These are phyloP conservation scores for Plodia interpunctella DNA, from an alignment of 1,140 invertebrate genomes.

Conservation along the genomic window DNA sequence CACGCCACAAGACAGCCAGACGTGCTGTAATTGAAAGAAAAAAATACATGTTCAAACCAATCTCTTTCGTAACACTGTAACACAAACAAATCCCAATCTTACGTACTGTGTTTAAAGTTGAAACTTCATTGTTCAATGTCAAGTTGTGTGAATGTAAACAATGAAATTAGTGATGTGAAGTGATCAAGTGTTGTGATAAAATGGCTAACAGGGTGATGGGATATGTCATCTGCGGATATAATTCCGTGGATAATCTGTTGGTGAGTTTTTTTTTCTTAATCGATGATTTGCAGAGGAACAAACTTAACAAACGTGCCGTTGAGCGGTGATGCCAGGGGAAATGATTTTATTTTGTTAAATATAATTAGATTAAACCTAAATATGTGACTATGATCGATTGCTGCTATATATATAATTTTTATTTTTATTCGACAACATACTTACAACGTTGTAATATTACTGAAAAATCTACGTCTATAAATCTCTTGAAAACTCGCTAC, in stretches of 20 bases:
- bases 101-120: not conserved
- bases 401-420: no score
- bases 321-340: no score
- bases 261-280: constrained; percentile 36
- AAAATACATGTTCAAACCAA: not conserved
- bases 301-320: no score
- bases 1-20: not conserved
- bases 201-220: constrained; percentile 70
- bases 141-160: not conserved
- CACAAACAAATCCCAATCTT: not conserved
- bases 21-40: not conserved
- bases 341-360: no score
- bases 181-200: constrained; percentile 25
- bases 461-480: no score
- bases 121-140: not conserved
- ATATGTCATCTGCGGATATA: constrained; percentile 71
- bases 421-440: no score
- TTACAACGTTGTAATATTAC: no score
- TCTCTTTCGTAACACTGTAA: not conserved
- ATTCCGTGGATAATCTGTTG: constrained; percentile 67
- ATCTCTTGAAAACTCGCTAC: no score
- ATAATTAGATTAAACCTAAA: no score
- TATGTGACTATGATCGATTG: no score
- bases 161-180: constrained; percentile 5
- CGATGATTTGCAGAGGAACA: not conserved